Evolutionary conservation across 2,888 invertebrate species (phyloP).

Genomic region (Cyrtodaria siliqua): DNA sequence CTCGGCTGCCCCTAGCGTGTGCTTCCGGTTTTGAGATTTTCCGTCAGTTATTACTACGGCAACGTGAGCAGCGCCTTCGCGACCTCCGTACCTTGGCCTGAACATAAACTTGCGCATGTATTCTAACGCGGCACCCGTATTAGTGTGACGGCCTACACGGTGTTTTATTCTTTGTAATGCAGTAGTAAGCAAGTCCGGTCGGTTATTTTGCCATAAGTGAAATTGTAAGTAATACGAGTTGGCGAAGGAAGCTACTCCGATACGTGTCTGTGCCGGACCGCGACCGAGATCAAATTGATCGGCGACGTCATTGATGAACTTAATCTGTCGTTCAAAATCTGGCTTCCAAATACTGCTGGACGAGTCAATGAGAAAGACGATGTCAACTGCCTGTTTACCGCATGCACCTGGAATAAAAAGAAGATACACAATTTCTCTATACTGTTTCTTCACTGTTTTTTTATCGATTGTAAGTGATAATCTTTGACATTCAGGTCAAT

Average conservation of each 20-base stretch:
- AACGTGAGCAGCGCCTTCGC: conserved; percentile 57
- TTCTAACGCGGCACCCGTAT: conserved; percentile 60
- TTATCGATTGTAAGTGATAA: no score
- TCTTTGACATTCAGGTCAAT: no score
- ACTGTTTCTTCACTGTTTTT: no score
- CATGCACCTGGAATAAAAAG: conserved; percentile 29
- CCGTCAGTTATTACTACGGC: conserved; percentile 72
- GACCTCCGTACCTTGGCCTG: conserved; percentile 55
- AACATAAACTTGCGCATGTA: conserved; percentile 66
- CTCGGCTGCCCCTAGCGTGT: conserved; percentile 53
- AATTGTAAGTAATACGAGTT: conserved; percentile 62
- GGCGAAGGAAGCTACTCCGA: conserved; percentile 65
- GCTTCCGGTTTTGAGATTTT: conserved; percentile 55
- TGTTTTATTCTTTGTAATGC: conserved; percentile 62
- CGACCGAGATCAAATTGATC: conserved; percentile 65
- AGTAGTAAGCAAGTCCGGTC: conserved; percentile 37
- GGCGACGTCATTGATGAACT: conserved; percentile 66
- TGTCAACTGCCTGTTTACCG: conserved; percentile 52
- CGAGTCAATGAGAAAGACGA: conserved; percentile 72
- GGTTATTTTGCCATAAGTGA: conserved; percentile 61
- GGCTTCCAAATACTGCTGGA: conserved; percentile 71
- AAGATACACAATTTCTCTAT: no score
- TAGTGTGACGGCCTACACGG: conserved; percentile 51
- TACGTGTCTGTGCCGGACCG: conserved; percentile 57
- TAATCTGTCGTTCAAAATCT: conserved; percentile 67